phyloP scores from a whole-genome alignment of 2,888 invertebrate species.

The Acrocyrtus sp. region DNA sequence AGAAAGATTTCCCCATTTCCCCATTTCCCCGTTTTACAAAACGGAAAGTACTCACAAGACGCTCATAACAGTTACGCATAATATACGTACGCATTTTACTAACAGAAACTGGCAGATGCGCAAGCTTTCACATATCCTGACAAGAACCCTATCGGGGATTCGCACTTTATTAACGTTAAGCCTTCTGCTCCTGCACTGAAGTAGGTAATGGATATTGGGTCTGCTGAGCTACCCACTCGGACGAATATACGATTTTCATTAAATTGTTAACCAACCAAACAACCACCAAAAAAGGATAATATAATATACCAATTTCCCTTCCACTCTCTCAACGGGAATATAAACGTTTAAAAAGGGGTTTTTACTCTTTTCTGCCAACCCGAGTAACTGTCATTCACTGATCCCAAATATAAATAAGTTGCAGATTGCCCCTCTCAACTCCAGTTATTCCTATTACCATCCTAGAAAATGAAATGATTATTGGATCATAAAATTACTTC shows the following conservation, averaged over 20 bases:
- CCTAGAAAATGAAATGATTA: constrained; percentile 26
- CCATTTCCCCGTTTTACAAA: constrained; percentile 23
- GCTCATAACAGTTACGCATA: constrained; percentile 38
- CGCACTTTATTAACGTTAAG: constrained; percentile 19
- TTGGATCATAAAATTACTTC: constrained; percentile 53
- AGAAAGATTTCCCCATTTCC: too few relatives aligned
- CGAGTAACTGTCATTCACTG: neutral
- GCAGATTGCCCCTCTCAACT: constrained; percentile 18
- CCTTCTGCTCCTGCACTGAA: neutral
- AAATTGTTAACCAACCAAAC: too few relatives aligned
- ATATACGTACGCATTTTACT: neutral
- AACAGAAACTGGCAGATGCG: constrained; percentile 26
- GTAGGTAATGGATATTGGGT: neutral
- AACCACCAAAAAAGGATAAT: too few relatives aligned
- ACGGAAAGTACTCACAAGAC: constrained; percentile 50
- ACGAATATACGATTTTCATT: too few relatives aligned
- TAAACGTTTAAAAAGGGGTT: constrained; percentile 20
- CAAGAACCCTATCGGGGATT: constrained; percentile 40
- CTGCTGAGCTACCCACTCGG: too few relatives aligned
- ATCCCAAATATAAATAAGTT: constrained; percentile 21
- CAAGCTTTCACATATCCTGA: neutral
- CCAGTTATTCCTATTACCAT: neutral
- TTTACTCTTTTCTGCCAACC: neutral
- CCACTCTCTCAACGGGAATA: neutral
- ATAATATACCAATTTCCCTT: too few relatives aligned